Conservation (phyloP, 2,113 vertebrate genomes). For the Leiothrix lutea region DNA sequence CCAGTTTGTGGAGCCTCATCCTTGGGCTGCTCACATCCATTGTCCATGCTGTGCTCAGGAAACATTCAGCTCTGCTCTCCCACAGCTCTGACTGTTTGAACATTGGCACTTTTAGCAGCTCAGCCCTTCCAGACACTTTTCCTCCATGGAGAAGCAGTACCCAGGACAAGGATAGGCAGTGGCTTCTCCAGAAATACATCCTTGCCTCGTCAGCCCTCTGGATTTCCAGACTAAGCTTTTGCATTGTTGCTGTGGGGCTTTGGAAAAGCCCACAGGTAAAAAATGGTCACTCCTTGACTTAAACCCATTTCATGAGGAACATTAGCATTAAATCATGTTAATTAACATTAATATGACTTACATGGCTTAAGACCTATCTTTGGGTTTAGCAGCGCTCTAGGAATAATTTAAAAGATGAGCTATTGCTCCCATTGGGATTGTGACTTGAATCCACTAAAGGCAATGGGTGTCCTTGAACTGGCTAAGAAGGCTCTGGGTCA, state of each 20-base stretch:
- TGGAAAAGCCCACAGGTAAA: not conserved
- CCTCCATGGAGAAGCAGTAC: not conserved
- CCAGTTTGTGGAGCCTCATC: not conserved
- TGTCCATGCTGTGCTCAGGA: not conserved
- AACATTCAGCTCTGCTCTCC: not conserved
- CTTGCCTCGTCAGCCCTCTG: not conserved
- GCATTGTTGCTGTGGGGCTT: not conserved
- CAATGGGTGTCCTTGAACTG: slow-evolving; percentile 23
- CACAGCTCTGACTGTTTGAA: not conserved
- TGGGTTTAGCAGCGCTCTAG: slow-evolving; percentile 25
- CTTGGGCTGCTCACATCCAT: not conserved
- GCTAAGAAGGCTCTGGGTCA: slow-evolving; percentile 15
- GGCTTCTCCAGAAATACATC: not conserved
- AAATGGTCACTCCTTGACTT: not conserved
- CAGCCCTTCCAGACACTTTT: not conserved
- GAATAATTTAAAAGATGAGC: slow-evolving; percentile 41
- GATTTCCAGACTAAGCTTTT: not conserved
- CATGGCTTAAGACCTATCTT: slow-evolving; percentile 18
- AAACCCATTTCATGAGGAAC: not conserved
- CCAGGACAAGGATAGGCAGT: not conserved
- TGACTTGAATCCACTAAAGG: not conserved
- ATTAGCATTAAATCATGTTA: slow-evolving; percentile 42
- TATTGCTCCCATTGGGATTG: not conserved
- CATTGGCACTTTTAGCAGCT: not conserved
- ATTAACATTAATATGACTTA: slow-evolving; percentile 54